Percentiles rank a stretch among this genome's conserved stretches.
phyloP scores from a whole-genome alignment of 2,113 vertebrate species.

The Cyprinodon variegatus region DNA sequence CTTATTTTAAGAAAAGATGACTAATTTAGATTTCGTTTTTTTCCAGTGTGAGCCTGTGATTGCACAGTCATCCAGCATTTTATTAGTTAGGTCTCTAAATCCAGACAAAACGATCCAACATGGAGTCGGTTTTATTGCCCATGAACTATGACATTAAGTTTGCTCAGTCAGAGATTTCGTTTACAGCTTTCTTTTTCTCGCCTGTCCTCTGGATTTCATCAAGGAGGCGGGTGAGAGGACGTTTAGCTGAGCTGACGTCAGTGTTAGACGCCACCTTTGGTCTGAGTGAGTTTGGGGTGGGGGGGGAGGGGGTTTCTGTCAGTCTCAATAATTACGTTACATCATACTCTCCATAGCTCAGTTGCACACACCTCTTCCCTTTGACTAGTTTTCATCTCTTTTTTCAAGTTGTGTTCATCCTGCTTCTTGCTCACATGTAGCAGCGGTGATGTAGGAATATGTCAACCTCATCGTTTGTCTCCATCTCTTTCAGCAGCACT shows the following conservation, averaged over 20 bases:
- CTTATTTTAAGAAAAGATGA: no score
- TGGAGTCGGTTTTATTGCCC: neutral
- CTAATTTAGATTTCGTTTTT: no score
- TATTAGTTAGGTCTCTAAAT: neutral
- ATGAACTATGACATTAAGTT: neutral
- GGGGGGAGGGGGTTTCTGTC: neutral
- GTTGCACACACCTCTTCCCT: no score
- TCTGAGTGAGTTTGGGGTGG: neutral
- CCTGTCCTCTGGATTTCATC: neutral
- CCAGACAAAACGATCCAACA: neutral
- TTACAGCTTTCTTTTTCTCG: neutral
- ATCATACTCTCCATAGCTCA: neutral
- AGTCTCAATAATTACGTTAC: neutral
- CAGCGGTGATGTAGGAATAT: no score
- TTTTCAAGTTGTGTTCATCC: neutral
- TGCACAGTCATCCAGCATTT: neutral
- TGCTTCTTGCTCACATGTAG: neutral
- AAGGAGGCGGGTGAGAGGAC: neutral
- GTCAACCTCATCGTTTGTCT: neutral
- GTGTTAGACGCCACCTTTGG: neutral
- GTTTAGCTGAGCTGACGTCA: constrained; percentile 6
- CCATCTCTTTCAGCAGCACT: neutral
- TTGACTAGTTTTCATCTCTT: no score
- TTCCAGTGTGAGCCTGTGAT: neutral
- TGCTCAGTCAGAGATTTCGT: neutral